Percentiles rank a stretch among this genome's conserved stretches.
Evolutionary conservation across 2,888 invertebrate genomes (phyloP).

Genomic region (Scaptomyza reducta): DNA sequence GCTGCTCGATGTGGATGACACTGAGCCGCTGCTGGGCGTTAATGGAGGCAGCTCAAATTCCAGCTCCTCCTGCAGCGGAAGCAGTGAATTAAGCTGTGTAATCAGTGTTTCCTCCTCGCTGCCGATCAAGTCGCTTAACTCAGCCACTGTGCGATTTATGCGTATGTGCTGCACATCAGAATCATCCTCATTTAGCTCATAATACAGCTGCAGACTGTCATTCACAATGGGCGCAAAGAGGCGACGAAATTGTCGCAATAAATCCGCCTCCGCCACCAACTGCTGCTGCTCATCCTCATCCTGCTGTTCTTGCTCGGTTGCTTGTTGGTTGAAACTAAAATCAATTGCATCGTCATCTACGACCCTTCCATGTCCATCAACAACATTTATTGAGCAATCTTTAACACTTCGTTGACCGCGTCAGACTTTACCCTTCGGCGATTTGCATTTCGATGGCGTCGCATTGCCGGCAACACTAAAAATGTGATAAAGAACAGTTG

Average conservation of each 20-base stretch:
- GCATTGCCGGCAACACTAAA: constrained; percentile 57
- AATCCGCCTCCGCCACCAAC: constrained; percentile 28
- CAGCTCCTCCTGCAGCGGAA: constrained; percentile 22
- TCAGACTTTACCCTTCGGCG: constrained; percentile 84
- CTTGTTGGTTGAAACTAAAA: constrained; percentile 64
- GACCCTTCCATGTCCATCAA: constrained; percentile 66
- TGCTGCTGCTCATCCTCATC: constrained; percentile 1
- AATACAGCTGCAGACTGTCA: constrained; percentile 65
- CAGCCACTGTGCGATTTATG: constrained; percentile 75
- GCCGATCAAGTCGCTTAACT: constrained; percentile 68
- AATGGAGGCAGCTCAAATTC: constrained; percentile 24
- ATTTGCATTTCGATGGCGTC: constrained; percentile 82
- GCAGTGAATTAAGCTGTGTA: constrained; percentile 48
- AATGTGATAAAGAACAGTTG: background rate
- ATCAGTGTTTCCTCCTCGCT: constrained; percentile 64
- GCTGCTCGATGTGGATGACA: constrained; percentile 72
- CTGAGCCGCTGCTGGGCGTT: constrained; percentile 41
- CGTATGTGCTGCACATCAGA: constrained; percentile 65
- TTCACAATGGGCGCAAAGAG: constrained; percentile 71
- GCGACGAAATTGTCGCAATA: constrained; percentile 73
- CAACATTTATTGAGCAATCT: constrained; percentile 83
- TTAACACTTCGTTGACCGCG: constrained; percentile 84
- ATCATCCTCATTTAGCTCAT: constrained; percentile 59
- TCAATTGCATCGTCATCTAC: constrained; percentile 58
- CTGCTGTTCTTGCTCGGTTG: constrained; percentile 27